Conservation (phyloP, 2,113 vertebrate genomes). For the Platysteira castanea region DNA sequence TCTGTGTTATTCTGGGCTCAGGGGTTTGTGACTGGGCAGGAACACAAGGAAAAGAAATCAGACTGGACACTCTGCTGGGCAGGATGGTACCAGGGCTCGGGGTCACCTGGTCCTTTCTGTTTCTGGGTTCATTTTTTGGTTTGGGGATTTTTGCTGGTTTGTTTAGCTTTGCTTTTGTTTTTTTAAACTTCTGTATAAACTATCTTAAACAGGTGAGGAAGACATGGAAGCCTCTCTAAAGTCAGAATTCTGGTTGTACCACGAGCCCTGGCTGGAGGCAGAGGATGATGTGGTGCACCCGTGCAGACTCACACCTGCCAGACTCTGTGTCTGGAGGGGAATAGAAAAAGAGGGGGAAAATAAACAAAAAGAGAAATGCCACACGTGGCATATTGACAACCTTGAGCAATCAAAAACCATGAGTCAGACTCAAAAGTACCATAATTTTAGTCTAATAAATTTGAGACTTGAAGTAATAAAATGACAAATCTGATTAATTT, state of each 20-base stretch:
- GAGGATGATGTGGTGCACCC: not conserved
- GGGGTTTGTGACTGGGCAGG: not conserved
- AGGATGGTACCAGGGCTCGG: accelerated
- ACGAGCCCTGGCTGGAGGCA: not conserved
- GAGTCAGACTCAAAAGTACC: not conserved
- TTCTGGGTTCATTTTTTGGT: not conserved
- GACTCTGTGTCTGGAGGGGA: not conserved
- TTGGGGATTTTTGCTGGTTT: not conserved
- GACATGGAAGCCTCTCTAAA: not conserved
- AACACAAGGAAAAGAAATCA: not conserved
- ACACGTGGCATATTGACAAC: not conserved
- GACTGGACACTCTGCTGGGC: not conserved
- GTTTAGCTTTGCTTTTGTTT: not conserved
- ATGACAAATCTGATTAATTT: not conserved
- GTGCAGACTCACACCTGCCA: accelerated
- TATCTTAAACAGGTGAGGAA: not conserved
- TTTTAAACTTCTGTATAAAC: not conserved
- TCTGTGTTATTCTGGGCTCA: not conserved
- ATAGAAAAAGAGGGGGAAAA: not conserved
- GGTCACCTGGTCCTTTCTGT: not conserved
- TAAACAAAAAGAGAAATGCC: not conserved
- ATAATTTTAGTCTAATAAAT: not conserved
- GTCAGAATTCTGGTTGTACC: not conserved
- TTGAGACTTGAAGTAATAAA: not conserved
- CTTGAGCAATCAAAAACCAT: not conserved